Evolutionary conservation across 2,888 invertebrate genomes (phyloP).

Genomic region (Bimastos eiseni): DNA sequence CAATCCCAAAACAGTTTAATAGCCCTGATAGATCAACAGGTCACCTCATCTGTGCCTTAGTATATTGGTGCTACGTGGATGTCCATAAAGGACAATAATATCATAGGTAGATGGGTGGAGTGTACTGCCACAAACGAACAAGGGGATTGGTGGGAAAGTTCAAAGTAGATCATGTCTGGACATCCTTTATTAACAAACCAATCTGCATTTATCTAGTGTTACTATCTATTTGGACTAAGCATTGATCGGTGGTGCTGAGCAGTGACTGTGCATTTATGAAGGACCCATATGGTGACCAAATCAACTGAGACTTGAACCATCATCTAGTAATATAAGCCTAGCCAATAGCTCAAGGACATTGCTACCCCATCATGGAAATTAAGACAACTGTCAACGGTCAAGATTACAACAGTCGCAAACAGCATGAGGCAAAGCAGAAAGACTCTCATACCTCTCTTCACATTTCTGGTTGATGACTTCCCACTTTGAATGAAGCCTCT

Average conservation of each 20-base stretch:
- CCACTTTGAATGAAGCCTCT: constrained; percentile 58
- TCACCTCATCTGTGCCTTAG: too few relatives aligned
- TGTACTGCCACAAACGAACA: too few relatives aligned
- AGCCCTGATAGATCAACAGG: too few relatives aligned
- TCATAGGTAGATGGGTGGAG: too few relatives aligned
- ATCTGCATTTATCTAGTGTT: not conserved
- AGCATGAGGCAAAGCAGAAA: not conserved
- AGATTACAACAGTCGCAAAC: too few relatives aligned
- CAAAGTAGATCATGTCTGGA: too few relatives aligned
- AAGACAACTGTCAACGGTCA: not conserved
- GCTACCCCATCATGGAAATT: not conserved
- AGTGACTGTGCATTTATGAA: not conserved
- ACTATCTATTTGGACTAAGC: not conserved
- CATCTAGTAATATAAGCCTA: not conserved
- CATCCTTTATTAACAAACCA: too few relatives aligned
- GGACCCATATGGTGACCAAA: not conserved
- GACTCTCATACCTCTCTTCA: constrained; percentile 49
- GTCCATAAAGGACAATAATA: too few relatives aligned
- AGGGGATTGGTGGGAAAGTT: too few relatives aligned
- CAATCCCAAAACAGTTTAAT: too few relatives aligned
- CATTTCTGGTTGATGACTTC: constrained; percentile 52
- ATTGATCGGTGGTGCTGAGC: not conserved
- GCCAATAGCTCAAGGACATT: not conserved
- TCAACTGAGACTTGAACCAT: not conserved
- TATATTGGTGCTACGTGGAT: too few relatives aligned